A percentile compares a stretch with the other conserved stretches of the same genome.
phyloP scores from a whole-genome alignment of 2,797 vertebrate species.

The Sebastes flavidus region DNA sequence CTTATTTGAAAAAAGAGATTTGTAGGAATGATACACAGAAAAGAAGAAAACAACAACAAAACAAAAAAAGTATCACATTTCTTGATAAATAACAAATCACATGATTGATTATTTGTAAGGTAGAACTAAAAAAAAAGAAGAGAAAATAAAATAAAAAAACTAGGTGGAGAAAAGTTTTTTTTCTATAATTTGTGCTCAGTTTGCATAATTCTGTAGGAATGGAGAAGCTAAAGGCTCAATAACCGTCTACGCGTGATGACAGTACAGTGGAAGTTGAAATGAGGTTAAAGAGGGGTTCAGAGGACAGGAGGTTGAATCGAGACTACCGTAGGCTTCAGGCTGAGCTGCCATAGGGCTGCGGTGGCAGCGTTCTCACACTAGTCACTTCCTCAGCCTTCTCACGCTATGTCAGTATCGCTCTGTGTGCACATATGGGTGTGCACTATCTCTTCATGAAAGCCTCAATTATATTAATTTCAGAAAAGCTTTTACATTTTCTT shows the following conservation, averaged over 20 bases:
- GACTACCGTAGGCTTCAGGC: conserved; percentile 13
- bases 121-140: background rate
- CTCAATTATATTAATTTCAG: background rate
- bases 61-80: background rate
- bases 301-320: background rate
- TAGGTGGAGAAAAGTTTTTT: no score
- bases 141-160: background rate
- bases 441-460: background rate
- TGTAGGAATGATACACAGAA: background rate
- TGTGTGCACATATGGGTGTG: background rate
- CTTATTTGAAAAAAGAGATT: background rate
- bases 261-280: background rate
- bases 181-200: no score
- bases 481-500: background rate
- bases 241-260: rapidly evolving
- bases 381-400: conserved; percentile 77
- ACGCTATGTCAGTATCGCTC: conserved; percentile 57
- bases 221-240: background rate
- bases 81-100: background rate
- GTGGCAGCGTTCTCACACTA: conserved; percentile 64
- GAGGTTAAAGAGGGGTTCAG: background rate
- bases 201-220: background rate
- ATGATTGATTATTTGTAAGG: background rate
- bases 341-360: conserved; percentile 57
- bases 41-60: background rate